Base-by-base conservation (phyloP, 2,888 invertebrate genomes). In the Campoplex nolae region DNA sequence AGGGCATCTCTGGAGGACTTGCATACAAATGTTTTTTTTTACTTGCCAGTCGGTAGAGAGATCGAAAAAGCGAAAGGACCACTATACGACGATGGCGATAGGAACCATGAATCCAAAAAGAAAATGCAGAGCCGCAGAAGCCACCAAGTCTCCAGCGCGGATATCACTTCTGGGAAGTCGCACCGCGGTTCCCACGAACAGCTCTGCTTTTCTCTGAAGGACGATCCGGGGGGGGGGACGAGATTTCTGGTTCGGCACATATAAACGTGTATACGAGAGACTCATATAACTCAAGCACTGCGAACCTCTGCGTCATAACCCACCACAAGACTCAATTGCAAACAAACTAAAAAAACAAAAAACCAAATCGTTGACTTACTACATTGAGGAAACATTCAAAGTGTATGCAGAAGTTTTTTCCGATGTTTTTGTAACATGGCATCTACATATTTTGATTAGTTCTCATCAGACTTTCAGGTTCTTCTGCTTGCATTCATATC, bases 111-210 rank as follows among this genome's bases (percentile, higher is more conserved):
- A 74, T 71, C 77, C 67, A 42, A 18, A 71, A 56, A 82, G 75
- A 83, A 78, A 85, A 85, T 65, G 71, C 62, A 78, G 51, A 81
- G 70, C n/a, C 48, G 58, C 58, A 82, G 83, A 70, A 71, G 74
- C 42, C 68, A 35, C 70, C 65, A 88, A 84, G 89, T 90, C 90
- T 90, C 89, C 90, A 88, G 87, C 88, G 85, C 79, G 88, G 75
- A 87, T 87, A 89, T 88, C 81, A 86, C 85, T 93, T 93, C 93
- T 91, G 84, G 88, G 93, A 93, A 93, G 91, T 88, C 88, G 90
- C 90, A 90, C 89, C 91, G 91, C 89, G 91, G 92, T 93, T 93
- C 93, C 91, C 92, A 93, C 92, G 92, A 93, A 93, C 91, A 89
- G 89, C 89, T 89, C 89, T 90, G 90, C 90, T 93, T 93, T 93